A percentile compares a stretch with the other conserved stretches of the same genome.
These are phyloP conservation scores for Cryptus viduatorius DNA, from an alignment of 2,888 invertebrate genomes.

Conservation along the genomic window DNA sequence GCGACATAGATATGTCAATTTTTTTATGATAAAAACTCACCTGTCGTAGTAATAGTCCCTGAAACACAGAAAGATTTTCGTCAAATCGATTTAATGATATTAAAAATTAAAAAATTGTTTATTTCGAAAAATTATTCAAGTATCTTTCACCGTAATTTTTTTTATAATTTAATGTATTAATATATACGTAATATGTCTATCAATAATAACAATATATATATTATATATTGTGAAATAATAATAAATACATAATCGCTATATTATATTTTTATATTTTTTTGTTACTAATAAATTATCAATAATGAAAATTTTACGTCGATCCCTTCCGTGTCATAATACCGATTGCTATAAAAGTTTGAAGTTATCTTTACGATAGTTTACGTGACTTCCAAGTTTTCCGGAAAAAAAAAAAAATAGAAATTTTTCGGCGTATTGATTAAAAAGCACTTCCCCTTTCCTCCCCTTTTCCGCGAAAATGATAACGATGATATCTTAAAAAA, in stretches of 20 bases:
- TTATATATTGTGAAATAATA: no score
- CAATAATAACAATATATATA: no score
- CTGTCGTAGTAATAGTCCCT: slow-evolving; percentile 90
- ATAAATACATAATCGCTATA: no score
- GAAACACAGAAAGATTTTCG: slow-evolving; percentile 85
- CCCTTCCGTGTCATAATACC: no score
- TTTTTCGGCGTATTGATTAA: neutral
- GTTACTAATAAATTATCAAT: neutral
- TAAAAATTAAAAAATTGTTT: no score
- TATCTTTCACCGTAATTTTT: no score
- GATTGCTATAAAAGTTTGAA: no score
- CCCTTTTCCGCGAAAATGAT: neutral
- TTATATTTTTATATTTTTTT: no score
- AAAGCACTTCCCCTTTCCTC: neutral
- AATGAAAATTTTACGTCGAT: neutral
- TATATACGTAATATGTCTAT: no score
- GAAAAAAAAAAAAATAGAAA: neutral
- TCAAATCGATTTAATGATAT: slow-evolving; percentile 20
- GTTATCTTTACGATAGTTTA: no score
- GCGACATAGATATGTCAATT: neutral
- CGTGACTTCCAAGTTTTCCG: neutral
- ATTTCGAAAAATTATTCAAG: neutral
- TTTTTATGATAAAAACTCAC: slow-evolving; percentile 84
- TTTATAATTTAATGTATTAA: no score
- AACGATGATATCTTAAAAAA: neutral